Base-by-base conservation (phyloP, 2,113 vertebrate genomes). In the Oostethus manadensis region DNA sequence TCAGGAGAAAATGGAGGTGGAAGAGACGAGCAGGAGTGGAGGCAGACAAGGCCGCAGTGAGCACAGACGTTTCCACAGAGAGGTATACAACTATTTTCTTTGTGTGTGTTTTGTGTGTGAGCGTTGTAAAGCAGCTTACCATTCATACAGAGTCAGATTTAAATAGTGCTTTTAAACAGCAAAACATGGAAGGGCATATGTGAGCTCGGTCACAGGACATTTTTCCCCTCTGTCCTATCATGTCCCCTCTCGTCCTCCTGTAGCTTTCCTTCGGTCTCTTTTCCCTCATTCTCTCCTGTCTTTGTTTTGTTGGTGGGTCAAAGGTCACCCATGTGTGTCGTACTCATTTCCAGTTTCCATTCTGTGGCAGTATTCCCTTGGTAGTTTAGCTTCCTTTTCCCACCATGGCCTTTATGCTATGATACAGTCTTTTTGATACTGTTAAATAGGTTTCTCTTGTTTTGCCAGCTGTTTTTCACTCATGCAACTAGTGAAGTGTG, bases 1-100 rank as follows among this genome's bases (percentile, higher is more conserved):
- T 47, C 80, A 63, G 0, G 91, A 90, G 76, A 85, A 81, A 71
- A 92, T 92, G 91, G 90, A 91, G 67, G 87, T 90, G 66, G 89
- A 91, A 18, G 86, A 89, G 76, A 58, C 73, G 0, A 74, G 51
- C 21, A 79, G 59, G 17, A 58, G 76, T 6, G 74, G 78, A 53
- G 77, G 49, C 47, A 75, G 91, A 61, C 89, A 88, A 64, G 91
- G 91, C 55, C 87, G 91, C 10, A 90, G 90, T 53, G 86, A 91
- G 71, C 87, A 81, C 38, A 70, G 91, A 15, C 84, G 83, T 54
- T 83, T 84, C 80, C 78, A 87, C 57, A 76, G 80, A 86, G 85
- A 90, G 90, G 90, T 91, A 85, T 3, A 1, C 38, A 2, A 17
- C 45, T 38, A 35, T 26, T 22, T 26, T 55, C 44, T 60, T 55